Conservation (phyloP, 2,888 invertebrate genomes). For the Boloria euphrosyne region DNA sequence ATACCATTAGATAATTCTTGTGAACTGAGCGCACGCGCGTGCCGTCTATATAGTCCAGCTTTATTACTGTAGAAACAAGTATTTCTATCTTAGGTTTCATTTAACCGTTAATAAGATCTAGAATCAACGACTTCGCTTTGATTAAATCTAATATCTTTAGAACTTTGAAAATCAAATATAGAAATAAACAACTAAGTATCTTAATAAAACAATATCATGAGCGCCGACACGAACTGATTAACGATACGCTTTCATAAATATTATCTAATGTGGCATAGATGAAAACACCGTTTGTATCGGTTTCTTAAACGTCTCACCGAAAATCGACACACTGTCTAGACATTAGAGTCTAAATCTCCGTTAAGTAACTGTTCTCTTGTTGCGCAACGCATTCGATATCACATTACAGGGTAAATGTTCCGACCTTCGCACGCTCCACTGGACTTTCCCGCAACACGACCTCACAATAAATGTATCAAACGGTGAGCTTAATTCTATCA, state of each 20-base stretch:
- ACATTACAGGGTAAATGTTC: conserved; percentile 70
- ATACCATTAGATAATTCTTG: conserved; percentile 37
- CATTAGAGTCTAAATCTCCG: conserved; percentile 53
- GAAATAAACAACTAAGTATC: background rate
- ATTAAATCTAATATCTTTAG: conserved; percentile 11
- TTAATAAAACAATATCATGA: conserved; percentile 2
- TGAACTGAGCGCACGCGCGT: conserved; percentile 33
- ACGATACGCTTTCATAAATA: conserved; percentile 60
- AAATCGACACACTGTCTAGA: conserved; percentile 47
- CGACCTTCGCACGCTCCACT: conserved; percentile 69
- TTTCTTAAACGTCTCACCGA: conserved; percentile 27
- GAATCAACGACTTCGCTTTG: conserved; percentile 7
- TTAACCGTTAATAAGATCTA: conserved; percentile 20
- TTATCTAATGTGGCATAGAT: conserved; percentile 49
- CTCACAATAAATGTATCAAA: conserved; percentile 41
- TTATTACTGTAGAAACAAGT: conserved; percentile 20
- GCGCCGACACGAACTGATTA: conserved; percentile 28
- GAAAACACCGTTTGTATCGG: conserved; percentile 47
- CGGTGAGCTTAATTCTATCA: conserved; percentile 32
- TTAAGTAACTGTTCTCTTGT: conserved; percentile 55
- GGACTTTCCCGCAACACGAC: conserved; percentile 45
- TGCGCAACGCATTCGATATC: conserved; percentile 69
- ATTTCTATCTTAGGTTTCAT: conserved; percentile 23
- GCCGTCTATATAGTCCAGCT: conserved; percentile 24
- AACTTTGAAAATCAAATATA: conserved; percentile 5